phyloP scores from a whole-genome alignment of 2,888 invertebrate genomes.

The Spialia ferax region DNA sequence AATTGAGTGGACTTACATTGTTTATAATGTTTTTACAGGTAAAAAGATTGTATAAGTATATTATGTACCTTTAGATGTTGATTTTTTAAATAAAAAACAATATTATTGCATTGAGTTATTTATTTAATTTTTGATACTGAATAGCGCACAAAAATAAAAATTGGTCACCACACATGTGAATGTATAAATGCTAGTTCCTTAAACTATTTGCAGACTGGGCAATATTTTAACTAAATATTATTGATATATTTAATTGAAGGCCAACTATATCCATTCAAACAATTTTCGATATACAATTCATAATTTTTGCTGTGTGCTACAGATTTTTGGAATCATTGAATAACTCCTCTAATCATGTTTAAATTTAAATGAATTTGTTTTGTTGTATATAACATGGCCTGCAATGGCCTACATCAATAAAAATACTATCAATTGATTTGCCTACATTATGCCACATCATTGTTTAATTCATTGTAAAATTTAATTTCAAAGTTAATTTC shows the following conservation, averaged over 20 bases:
- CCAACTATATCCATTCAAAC: conserved; percentile 47
- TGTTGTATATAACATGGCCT: conserved; percentile 2
- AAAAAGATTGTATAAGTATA: conserved; percentile 70
- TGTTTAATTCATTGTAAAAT: background rate
- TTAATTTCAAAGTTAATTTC: background rate
- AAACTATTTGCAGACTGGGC: conserved; percentile 64
- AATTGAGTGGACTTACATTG: conserved; percentile 70
- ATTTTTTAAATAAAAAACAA: conserved; percentile 50
- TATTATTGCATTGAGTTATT: conserved; percentile 64
- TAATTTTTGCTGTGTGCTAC: background rate
- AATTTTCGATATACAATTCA: conserved; percentile 49
- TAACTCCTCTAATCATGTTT: too few relatives aligned
- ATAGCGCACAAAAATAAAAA: conserved; percentile 74
- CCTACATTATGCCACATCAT: conserved; percentile 35
- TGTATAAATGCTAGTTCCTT: conserved; percentile 72
- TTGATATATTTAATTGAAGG: conserved; percentile 15
- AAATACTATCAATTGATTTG: too few relatives aligned
- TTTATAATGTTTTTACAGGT: conserved; percentile 75
- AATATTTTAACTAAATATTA: conserved; percentile 48
- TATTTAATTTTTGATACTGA: conserved; percentile 72
- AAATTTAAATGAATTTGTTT: background rate
- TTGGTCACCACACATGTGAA: conserved; percentile 75
- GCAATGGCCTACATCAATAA: too few relatives aligned
- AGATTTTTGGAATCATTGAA: too few relatives aligned
- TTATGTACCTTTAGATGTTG: too few relatives aligned